Base-by-base conservation (phyloP, 2,113 vertebrate genomes). In the Patagioenas fasciata region DNA sequence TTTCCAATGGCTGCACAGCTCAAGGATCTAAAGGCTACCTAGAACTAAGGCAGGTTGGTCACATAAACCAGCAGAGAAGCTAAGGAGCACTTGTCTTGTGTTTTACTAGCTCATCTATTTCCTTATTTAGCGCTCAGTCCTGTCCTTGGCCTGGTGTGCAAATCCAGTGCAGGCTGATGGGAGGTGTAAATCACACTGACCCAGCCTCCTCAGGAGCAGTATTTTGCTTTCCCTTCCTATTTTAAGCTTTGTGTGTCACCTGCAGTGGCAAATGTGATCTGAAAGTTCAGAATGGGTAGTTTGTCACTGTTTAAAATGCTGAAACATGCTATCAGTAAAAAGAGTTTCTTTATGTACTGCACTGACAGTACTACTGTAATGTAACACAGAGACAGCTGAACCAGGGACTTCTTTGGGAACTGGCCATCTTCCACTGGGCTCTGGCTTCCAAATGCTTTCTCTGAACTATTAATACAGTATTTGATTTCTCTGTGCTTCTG, bases 401-500 rank as follows among this genome's bases (percentile, higher is more conserved):
- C 75, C 23, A 56, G 62, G 19, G 57, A 47, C n/a, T 65, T 79
- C 79, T 91, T 75, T 86, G 65, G 57, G 72, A 89, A 28, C 51
- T 95, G 92, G 82, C 82, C 56, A 36, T 50, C 88, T 86, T 94
- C 85, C 88, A 91, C 42, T 36, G 72, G 31, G 20, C 17, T 79
- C 93, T 93, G 86, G 65, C 73, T 92, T 94, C 91, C 90, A 88
- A 48, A 62, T 31, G 42, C n/a, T 60, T 92, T 86, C 73, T 91
- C 77, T 97, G 95, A 96, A 70, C 93, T 96, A 66, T 93, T 75
- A 84, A 77, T 92, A 72, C 48, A 94, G 89, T 73, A 92, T 96
- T 96, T 96, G 79, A 89, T 93, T 93, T 92, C 92, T 92, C 91
- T 89, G 32, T 69, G 70, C 72, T 86, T 85, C 50, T 97, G 74